Percentiles rank a stretch among this genome's conserved stretches.
Evolutionary conservation across 2,888 invertebrate species (phyloP).

Genomic region (Sylvicola cinctus): DNA sequence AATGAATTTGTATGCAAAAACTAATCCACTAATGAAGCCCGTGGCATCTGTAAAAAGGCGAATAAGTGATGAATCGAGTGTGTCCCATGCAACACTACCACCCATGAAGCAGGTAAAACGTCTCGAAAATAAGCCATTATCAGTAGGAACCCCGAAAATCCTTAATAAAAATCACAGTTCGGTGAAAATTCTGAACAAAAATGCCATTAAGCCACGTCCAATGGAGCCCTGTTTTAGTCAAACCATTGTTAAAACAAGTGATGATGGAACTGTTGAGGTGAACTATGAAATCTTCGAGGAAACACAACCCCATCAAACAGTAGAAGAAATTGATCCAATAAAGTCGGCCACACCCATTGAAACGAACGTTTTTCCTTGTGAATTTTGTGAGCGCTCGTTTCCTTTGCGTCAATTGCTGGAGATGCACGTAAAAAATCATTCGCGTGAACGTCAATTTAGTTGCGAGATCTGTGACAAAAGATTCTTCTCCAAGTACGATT

Average conservation of each 20-base stretch:
- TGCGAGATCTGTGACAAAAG: slow-evolving; percentile 39
- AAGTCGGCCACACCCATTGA: slow-evolving; percentile 26
- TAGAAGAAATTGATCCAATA: slow-evolving; percentile 8
- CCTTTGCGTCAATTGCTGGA: slow-evolving; percentile 45
- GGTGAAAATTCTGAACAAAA: slow-evolving; percentile 21
- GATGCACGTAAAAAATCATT: slow-evolving; percentile 42
- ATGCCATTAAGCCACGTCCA: slow-evolving; percentile 14
- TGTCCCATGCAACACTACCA: too few relatives aligned
- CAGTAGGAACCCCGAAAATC: too few relatives aligned
- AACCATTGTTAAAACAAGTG: slow-evolving; percentile 17
- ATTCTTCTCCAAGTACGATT: slow-evolving; percentile 49
- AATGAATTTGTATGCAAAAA: slow-evolving; percentile 16
- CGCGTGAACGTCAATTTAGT: slow-evolving; percentile 34
- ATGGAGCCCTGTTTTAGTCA: slow-evolving; percentile 18
- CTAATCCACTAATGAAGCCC: slow-evolving; percentile 2
- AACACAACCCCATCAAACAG: slow-evolving; percentile 7
- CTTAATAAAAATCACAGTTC: background rate
- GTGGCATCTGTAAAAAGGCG: too few relatives aligned
- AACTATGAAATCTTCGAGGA: slow-evolving; percentile 22
- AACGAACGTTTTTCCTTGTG: slow-evolving; percentile 41
- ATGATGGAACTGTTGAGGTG: slow-evolving; percentile 20
- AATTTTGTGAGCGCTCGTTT: slow-evolving; percentile 47
- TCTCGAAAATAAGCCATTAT: too few relatives aligned
- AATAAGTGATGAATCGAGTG: too few relatives aligned
- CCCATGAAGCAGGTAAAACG: too few relatives aligned